Evolutionary conservation across 1,140 invertebrate species (phyloP).

Genomic region (Aphis gossypii): DNA sequence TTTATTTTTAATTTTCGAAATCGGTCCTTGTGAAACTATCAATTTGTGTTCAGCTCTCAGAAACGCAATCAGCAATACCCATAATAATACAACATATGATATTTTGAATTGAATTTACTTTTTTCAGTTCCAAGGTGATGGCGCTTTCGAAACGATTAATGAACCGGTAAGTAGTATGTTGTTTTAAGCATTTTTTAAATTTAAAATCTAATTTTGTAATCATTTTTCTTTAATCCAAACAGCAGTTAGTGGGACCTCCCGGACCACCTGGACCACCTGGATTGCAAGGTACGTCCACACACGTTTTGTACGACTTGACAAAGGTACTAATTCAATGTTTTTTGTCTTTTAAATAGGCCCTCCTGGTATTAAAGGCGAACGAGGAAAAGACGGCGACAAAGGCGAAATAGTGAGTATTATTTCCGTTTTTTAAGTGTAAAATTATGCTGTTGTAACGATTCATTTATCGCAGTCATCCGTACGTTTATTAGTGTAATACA

Average conservation of each 20-base stretch:
- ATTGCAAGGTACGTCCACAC: conserved; percentile 67
- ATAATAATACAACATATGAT: background rate
- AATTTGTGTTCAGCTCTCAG: background rate
- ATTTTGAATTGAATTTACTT: background rate
- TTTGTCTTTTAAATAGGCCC: conserved; percentile 66
- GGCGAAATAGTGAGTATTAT: conserved; percentile 81
- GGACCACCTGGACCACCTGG: conserved; percentile 77
- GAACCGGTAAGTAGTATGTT: conserved; percentile 40
- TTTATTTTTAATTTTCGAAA: background rate
- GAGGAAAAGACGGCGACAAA: conserved; percentile 84
- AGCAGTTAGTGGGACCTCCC: conserved; percentile 75
- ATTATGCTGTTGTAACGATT: conserved; percentile 11
- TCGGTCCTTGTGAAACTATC: background rate
- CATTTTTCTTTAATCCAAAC: conserved; percentile 11
- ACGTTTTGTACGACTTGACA: background rate
- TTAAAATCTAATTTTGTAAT: conserved; percentile 5
- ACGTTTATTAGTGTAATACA: background rate
- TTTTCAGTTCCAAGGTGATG: conserved; percentile 55
- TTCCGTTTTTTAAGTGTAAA: background rate
- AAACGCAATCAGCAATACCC: background rate
- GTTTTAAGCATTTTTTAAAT: background rate
- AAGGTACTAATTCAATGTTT: background rate
- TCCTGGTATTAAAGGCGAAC: conserved; percentile 87
- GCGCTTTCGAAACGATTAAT: conserved; percentile 33
- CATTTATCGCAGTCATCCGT: background rate